Evolutionary conservation across 2,888 invertebrate species (phyloP), one percentile per base, ranked within the genome.

Genomic region (Luffia ferchaultella): DNA sequence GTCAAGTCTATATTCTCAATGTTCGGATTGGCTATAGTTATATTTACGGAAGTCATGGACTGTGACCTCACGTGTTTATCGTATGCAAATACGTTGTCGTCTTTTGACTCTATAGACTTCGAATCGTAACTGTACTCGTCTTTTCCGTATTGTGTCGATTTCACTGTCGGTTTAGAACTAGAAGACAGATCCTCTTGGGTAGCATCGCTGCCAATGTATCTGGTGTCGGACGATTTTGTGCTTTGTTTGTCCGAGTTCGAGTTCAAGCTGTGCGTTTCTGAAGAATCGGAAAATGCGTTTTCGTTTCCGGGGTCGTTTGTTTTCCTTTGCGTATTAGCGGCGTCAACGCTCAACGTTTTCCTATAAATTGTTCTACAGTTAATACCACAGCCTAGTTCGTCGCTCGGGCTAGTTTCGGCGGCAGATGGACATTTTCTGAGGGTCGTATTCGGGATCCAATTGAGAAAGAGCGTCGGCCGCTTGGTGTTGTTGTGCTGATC

Each of bases 371-470:
- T 54, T 70, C 67, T 58, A 68, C 73, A 7, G 65, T 60, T 54
- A 65, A 65, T 1, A 54, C 66, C 58, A 54, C 65, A 63, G 18
- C 63, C 74, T 46, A 77, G 56, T 57, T 85, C 86, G 2, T 82
- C 80, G 55, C 67, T 79, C 2, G 83, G 76, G 55, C 77, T 75
- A 46, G 89, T 90, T 62, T 91, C 90, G 42, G 90, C 78, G 3
- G 91, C 88, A 16, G 89, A 89, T 16, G 96, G 93, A 66, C 95
- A 95, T 73, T 92, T 95, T 55, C 93, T 89, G 42, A 97, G 79
- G 0, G 95, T 93, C 1, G 92, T 89, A 72, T 97, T 97, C 0
- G 97, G 97, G 58, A 97, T 95, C 97, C 97, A 97, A 54, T 95
- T 96, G 1, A 97, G 86, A 57, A 95, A 91, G 12, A 97, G 79